These are phyloP conservation scores for Craseonycteris thonglongyai DNA, from an alignment of 2,113 vertebrate genomes.

Conservation along the genomic window DNA sequence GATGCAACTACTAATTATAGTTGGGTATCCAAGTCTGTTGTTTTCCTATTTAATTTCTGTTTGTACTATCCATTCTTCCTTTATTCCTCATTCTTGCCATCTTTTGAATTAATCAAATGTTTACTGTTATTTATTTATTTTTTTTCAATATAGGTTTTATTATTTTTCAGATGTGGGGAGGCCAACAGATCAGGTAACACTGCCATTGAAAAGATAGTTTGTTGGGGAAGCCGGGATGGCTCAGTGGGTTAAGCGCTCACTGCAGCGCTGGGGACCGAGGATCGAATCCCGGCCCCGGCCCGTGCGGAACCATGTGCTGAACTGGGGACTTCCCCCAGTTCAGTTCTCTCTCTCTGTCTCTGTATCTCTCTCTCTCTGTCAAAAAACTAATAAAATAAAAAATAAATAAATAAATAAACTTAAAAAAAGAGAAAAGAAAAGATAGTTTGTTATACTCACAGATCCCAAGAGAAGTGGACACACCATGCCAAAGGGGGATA, in stretches of 20 bases:
- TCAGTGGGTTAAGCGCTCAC: too few species aligned
- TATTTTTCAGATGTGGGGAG: not conserved
- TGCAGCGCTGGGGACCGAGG: too few species aligned
- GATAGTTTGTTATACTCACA: not conserved
- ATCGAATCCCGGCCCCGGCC: too few species aligned
- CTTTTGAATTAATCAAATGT: not conserved
- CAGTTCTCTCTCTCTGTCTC: too few species aligned
- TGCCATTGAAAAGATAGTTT: not conserved
- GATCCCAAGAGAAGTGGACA: not conserved
- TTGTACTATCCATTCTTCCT: not conserved
- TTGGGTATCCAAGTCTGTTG: not conserved
- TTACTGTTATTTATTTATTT: not conserved
- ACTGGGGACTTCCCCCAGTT: too few species aligned
- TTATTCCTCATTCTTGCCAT: not conserved
- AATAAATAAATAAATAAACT: too few species aligned
- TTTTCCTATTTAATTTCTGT: not conserved
- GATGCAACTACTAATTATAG: not conserved
- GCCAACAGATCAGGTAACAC: not conserved
- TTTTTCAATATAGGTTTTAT: not conserved
- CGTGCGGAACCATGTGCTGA: too few species aligned
- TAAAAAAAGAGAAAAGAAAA: too few species aligned
- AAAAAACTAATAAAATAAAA: too few species aligned
- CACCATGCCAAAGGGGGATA: not conserved
- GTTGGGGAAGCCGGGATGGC: too few species aligned
- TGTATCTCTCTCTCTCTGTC: too few species aligned